phyloP scores from a whole-genome alignment of 2,113 vertebrate genomes.

The Leiothrix lutea region DNA sequence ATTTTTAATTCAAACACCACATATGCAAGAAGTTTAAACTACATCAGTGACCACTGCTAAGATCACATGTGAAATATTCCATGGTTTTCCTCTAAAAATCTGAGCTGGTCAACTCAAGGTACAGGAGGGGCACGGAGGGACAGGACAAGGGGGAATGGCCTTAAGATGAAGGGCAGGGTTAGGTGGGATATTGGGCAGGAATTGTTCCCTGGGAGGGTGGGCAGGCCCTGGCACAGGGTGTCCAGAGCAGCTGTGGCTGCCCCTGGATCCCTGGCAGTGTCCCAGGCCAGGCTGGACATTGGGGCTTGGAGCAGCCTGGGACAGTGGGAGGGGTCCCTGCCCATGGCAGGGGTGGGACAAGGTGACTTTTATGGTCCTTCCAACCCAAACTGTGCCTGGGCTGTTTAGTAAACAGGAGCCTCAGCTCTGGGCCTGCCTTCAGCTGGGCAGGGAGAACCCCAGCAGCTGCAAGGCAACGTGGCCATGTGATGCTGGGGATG shows the following conservation, averaged over 20 bases:
- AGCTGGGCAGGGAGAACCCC: not conserved
- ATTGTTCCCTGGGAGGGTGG: not conserved
- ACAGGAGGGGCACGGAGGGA: not conserved
- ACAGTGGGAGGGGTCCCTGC: not conserved
- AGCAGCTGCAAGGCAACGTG: fast-evolving
- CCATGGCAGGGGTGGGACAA: not conserved
- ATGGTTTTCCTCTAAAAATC: not conserved
- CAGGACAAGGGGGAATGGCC: not conserved
- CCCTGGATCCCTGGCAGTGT: not conserved
- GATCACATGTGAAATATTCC: not conserved
- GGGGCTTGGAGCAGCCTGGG: not conserved
- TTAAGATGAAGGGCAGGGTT: not conserved
- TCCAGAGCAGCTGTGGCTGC: not conserved
- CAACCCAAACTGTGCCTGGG: not conserved
- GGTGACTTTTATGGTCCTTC: not conserved
- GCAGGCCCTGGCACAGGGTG: not conserved
- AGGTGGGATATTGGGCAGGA: not conserved
- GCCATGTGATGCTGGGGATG: fast-evolving
- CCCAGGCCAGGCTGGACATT: not conserved
- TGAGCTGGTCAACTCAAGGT: not conserved
- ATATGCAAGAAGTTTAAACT: not conserved
- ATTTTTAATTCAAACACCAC: not conserved
- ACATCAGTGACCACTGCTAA: not conserved
- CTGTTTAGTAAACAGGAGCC: not conserved
- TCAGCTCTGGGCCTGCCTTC: not conserved